These are phyloP conservation scores for Galaxea fascicularis DNA, from an alignment of 92 coral and sea anemone genomes.

Conservation along the genomic window DNA sequence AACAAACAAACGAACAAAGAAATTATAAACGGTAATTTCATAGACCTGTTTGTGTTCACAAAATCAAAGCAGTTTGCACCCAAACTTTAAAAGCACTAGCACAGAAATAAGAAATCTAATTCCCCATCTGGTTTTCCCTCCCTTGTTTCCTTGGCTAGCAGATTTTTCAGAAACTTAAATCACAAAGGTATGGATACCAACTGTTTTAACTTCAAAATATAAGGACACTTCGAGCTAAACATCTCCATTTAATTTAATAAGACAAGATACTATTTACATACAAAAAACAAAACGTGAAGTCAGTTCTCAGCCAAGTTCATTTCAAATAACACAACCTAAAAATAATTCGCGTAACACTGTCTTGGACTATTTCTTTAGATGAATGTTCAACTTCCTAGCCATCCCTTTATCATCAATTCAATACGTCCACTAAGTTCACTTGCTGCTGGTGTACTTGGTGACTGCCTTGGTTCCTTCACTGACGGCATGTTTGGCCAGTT, in stretches of 20 bases:
- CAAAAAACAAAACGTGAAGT: not conserved
- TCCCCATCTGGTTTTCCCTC: no score
- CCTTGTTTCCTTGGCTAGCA: no score
- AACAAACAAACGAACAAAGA: no score
- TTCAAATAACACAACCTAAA: not conserved
- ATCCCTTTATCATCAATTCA: no score
- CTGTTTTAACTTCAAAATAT: not conserved
- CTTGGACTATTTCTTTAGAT: no score
- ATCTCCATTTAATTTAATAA: not conserved
- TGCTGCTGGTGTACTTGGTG: slow-evolving; percentile 97
- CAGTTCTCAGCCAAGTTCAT: not conserved
- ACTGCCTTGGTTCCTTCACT: slow-evolving; percentile 99
- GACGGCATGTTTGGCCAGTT: slow-evolving; percentile 98
- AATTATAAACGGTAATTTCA: no score
- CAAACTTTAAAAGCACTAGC: no score
- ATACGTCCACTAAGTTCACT: slow-evolving; percentile 46
- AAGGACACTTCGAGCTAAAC: not conserved
- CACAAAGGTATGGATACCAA: not conserved
- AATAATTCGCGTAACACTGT: not conserved
- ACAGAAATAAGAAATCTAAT: no score
- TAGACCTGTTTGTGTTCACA: no score
- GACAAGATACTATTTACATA: not conserved
- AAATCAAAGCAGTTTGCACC: no score
- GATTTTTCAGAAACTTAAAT: no score
- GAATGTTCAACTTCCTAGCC: no score